phyloP scores from a whole-genome alignment of 1,140 invertebrate species.

The Theocolax elegans region DNA sequence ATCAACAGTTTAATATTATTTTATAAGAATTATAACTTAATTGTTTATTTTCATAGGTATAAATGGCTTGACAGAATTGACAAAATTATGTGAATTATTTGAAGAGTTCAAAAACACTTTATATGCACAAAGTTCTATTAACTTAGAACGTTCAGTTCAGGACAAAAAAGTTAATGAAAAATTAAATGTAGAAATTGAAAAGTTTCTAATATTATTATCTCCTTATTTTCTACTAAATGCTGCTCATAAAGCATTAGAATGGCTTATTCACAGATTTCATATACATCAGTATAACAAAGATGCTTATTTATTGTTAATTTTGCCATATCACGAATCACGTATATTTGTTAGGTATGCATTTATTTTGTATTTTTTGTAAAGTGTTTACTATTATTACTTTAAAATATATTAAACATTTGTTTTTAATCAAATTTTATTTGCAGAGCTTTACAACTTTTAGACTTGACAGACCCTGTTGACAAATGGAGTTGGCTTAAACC shows the following conservation, averaged over 20 bases:
- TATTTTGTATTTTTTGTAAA: slow-evolving; percentile 8
- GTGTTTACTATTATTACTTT: slow-evolving; percentile 5
- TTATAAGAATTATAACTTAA: no score
- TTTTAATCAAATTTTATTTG: slow-evolving; percentile 25
- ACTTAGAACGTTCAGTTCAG: slow-evolving; percentile 84
- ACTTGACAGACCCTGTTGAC: slow-evolving; percentile 71
- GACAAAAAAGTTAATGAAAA: slow-evolving; percentile 79
- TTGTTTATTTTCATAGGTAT: slow-evolving; percentile 60
- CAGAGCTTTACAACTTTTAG: slow-evolving; percentile 79
- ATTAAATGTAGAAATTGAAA: slow-evolving; percentile 80
- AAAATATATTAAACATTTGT: slow-evolving; percentile 12
- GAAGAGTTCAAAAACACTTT: slow-evolving; percentile 78
- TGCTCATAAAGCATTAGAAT: slow-evolving; percentile 91
- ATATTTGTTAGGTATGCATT: slow-evolving; percentile 78
- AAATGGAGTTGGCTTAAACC: slow-evolving; percentile 84
- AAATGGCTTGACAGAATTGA: slow-evolving; percentile 86
- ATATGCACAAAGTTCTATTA: slow-evolving; percentile 79
- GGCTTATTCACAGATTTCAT: slow-evolving; percentile 89
- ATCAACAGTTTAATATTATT: not conserved
- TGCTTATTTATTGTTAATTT: slow-evolving; percentile 80
- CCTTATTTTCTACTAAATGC: slow-evolving; percentile 88
- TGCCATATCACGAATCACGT: slow-evolving; percentile 93
- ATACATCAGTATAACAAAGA: slow-evolving; percentile 90
- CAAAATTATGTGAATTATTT: slow-evolving; percentile 78
- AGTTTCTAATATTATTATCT: slow-evolving; percentile 83